Evolutionary conservation across 2,888 invertebrate genomes (phyloP).

Genomic region (Eubasilissa splendida): DNA sequence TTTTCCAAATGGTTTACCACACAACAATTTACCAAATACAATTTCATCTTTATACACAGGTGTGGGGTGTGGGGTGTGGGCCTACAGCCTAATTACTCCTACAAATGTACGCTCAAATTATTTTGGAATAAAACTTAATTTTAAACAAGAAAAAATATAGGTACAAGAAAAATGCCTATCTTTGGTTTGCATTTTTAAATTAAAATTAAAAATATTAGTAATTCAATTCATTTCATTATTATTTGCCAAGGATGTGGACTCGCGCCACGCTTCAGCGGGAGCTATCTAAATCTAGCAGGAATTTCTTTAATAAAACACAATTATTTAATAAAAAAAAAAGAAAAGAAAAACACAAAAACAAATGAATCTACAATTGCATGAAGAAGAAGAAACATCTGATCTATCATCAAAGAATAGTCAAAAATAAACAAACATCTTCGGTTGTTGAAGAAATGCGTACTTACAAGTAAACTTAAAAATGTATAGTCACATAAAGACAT

Average conservation of each 20-base stretch:
- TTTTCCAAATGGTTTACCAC: too few relatives aligned
- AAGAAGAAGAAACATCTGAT: neutral
- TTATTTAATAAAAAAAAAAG: constrained; percentile 6
- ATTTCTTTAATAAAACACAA: constrained; percentile 15
- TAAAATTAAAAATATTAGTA: constrained; percentile 29
- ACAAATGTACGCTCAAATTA: neutral
- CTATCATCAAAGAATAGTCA: constrained; percentile 13
- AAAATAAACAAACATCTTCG: constrained; percentile 16
- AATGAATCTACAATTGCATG: too few relatives aligned
- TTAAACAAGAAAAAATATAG: constrained; percentile 12
- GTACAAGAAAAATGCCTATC: constrained; percentile 50
- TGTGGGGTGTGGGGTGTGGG: too few relatives aligned
- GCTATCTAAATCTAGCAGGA: neutral
- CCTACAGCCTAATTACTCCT: too few relatives aligned
- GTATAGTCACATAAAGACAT: neutral
- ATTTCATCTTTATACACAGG: too few relatives aligned
- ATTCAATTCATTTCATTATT: constrained; percentile 10
- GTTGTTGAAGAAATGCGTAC: constrained; percentile 28
- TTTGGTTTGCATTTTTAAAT: constrained; percentile 51
- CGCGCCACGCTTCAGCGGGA: neutral
- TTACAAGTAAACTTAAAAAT: neutral
- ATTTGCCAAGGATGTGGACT: neutral
- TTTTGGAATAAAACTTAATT: constrained; percentile 35
- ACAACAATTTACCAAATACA: too few relatives aligned
- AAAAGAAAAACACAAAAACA: neutral